Evolutionary conservation across 2,797 vertebrate genomes (phyloP), one percentile per base, ranked within the genome.

Genomic region (Hippoglossus hippoglossus): DNA sequence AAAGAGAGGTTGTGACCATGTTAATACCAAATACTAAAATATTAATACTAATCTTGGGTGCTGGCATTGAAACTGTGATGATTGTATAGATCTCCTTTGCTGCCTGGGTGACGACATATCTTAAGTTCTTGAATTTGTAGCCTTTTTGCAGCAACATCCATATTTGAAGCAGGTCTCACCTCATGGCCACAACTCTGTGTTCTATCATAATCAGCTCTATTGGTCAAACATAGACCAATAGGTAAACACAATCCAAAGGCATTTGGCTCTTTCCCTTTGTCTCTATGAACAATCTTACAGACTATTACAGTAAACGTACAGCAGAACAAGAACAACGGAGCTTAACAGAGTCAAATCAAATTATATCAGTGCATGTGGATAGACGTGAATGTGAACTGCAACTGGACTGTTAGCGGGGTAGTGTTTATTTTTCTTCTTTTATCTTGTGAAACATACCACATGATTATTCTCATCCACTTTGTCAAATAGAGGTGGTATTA

Each of bases 401-500:
- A 16, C 6, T 6, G 5, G 22, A 25, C 13, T 25, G 13, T 5
- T 52, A 12, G 13, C 25, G 3, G 44, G 16, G 41, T 18, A 44
- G 41, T 6, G 16, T 5, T 18, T 44, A 0, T 6, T 44, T 18
- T 13, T 7, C 6, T 44, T 25, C 19, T 34, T 69, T 55, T 2
- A 26, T 46, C 15, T 16, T 34, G 52, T 63, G 57, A 44, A 68
- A 62, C 6, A 47, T 51, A 49, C 16, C 12, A 36, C 41, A 4
- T 44, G 3, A 52, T 59, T 46, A 54, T 31, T 12, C 51, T 52
- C 55, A 13, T 75, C 16, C 28, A n/a, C 67, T 50, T 12, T 73
- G 41, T 51, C 49, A 79, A 71, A 79, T 19, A 1, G 25, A 21
- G 51, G 18, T 57, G 53, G 49, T 34, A 47, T 61, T 22, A 62